These are phyloP conservation scores for Keiferia lycopersicella DNA, from an alignment of 2,888 invertebrate species.

Conservation along the genomic window DNA sequence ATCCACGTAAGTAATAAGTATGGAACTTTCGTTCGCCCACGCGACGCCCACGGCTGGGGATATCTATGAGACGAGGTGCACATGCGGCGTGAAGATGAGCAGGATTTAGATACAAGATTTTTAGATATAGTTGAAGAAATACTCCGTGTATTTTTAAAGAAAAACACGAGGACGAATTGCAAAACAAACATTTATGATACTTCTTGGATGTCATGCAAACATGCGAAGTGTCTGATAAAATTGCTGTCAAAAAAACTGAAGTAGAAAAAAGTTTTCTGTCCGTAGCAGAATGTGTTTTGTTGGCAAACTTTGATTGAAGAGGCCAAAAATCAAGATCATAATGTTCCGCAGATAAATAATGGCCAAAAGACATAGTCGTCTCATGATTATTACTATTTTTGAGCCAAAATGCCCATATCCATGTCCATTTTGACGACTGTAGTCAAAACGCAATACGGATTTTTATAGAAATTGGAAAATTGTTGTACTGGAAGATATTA, in stretches of 20 bases:
- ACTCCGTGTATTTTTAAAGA: too few relatives aligned
- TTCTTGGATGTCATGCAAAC: background rate
- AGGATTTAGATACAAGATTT: background rate
- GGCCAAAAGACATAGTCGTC: too few relatives aligned
- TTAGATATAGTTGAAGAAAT: background rate
- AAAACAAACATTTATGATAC: too few relatives aligned
- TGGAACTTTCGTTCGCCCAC: constrained; percentile 72
- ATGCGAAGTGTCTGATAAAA: background rate
- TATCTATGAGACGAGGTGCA: constrained; percentile 54
- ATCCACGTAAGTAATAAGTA: constrained; percentile 68
- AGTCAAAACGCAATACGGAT: background rate
- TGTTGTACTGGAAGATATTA: background rate
- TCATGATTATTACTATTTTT: too few relatives aligned
- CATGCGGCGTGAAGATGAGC: constrained; percentile 37
- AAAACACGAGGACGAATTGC: too few relatives aligned
- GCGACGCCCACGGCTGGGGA: constrained; percentile 64
- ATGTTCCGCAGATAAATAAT: too few relatives aligned
- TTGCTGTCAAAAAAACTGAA: background rate
- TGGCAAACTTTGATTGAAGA: too few relatives aligned
- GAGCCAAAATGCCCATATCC: too few relatives aligned
- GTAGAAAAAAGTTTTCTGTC: too few relatives aligned
- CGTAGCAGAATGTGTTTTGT: too few relatives aligned
- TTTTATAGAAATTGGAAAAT: background rate
- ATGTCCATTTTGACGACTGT: too few relatives aligned
- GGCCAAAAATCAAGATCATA: too few relatives aligned